Percentiles rank a stretch among this genome's conserved stretches.
phyloP scores from a whole-genome alignment of 2,113 vertebrate genomes.

The Maccullochella peelii region DNA sequence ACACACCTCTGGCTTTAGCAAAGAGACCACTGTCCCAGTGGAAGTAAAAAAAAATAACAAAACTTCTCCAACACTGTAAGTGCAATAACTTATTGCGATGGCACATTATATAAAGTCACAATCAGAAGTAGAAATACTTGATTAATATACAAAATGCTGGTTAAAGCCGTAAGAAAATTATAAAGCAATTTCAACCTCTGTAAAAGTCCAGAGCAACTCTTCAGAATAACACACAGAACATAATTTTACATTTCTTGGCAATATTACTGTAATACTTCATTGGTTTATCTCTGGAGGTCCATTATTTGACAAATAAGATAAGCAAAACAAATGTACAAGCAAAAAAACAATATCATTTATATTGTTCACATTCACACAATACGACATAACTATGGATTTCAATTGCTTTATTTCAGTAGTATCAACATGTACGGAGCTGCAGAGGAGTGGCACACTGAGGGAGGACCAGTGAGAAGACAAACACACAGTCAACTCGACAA shows the following conservation, averaged over 20 bases:
- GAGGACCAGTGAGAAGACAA: constrained; percentile 29
- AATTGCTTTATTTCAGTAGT: constrained; percentile 84
- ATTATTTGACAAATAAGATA: constrained; percentile 74
- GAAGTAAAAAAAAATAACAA: constrained; percentile 26
- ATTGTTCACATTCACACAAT: constrained; percentile 76
- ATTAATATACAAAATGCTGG: constrained; percentile 80
- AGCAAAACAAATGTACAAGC: constrained; percentile 79
- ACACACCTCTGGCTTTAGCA: constrained; percentile 28
- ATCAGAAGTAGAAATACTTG: constrained; percentile 76
- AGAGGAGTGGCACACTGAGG: constrained; percentile 55
- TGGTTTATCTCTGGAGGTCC: constrained; percentile 73
- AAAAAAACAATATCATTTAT: constrained; percentile 69
- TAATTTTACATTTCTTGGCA: constrained; percentile 64
- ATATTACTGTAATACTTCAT: constrained; percentile 75
- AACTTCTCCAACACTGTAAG: constrained; percentile 75
- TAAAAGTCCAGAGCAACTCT: constrained; percentile 61
- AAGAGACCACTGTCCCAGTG: constrained; percentile 41
- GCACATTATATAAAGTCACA: constrained; percentile 72
- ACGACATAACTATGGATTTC: constrained; percentile 68
- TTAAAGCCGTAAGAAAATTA: constrained; percentile 74
- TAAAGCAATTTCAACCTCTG: constrained; percentile 64
- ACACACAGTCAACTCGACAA: constrained; percentile 35
- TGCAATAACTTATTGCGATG: constrained; percentile 90
- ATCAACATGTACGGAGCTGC: constrained; percentile 80
- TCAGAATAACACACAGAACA: constrained; percentile 63